Percentiles rank a stretch among this genome's conserved stretches.
These are phyloP conservation scores for Recurvirostra avosetta DNA, from an alignment of 2,113 vertebrate genomes.

Conservation along the genomic window DNA sequence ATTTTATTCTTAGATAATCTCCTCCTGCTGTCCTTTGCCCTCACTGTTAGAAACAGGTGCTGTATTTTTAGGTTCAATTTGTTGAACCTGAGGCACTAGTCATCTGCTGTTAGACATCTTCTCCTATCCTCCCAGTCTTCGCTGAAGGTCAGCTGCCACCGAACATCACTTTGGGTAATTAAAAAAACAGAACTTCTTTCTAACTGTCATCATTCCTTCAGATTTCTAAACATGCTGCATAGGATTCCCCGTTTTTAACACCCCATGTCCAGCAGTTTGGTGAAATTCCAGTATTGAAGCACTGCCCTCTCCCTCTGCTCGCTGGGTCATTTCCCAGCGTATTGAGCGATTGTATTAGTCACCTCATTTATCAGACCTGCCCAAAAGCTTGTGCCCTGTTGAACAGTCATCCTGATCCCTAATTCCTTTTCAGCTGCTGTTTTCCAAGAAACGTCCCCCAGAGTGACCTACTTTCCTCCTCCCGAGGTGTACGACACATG, in stretches of 20 bases:
- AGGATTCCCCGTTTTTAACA: not conserved
- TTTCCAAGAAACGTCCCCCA: not conserved
- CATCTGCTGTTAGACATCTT: not conserved
- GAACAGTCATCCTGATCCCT: not conserved
- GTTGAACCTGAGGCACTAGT: not conserved
- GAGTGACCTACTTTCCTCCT: not conserved
- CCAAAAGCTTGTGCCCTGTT: not conserved
- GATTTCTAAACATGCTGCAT: not conserved
- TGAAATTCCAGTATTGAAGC: not conserved
- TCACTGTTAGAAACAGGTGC: not conserved
- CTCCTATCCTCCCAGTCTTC: not conserved
- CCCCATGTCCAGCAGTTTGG: not conserved
- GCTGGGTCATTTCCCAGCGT: not conserved
- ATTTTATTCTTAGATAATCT: not conserved
- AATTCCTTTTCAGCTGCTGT: not conserved
- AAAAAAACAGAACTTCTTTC: not conserved
- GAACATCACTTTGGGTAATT: not conserved
- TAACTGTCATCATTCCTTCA: not conserved
- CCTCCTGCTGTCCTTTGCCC: not conserved
- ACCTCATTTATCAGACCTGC: not conserved
- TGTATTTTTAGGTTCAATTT: not conserved
- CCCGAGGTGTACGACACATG: accelerated
- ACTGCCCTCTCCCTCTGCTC: not conserved
- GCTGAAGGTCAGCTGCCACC: not conserved
- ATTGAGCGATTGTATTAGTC: not conserved